Evolutionary conservation across 1,140 invertebrate genomes (phyloP), one percentile per base, ranked within the genome.

Genomic region (Formica exsecta): DNA sequence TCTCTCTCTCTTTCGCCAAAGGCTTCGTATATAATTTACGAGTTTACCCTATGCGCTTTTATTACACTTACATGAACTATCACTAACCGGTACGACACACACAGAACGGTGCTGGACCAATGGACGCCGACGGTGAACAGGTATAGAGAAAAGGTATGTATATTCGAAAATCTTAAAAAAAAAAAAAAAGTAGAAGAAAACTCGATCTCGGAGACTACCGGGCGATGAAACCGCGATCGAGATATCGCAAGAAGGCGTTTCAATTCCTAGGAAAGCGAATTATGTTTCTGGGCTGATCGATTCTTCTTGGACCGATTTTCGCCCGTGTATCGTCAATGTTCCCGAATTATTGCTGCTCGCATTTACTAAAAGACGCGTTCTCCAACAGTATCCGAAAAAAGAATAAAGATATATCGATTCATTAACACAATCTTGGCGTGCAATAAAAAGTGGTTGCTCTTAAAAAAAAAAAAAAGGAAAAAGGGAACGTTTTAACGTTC

Each of bases 11-110:
- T 86, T 88, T 90, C 89, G 61, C 75, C 68, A 81, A 79, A 87
- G 51, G 44, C 61, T 48, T 73, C 41, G 32, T 66, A 4, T 77
- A 86, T 75, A 86, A 86, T 89, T 88, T 88, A 89, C 57, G 71
- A 85, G 88, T 81, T 74, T 86, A 73, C n/a, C 9, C 85, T 85
- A 87, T 36, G 61, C 73, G 73, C 38, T 77, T 90, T 83, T 86
- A 85, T 91, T 86, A 86, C 80, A 68, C 65, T 57, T 65, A 85
- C 71, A 77, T 75, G 83, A 73, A 61, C 88, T 86, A 86, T 88
- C 80, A 86, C 87, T 92, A 90, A 91, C 87, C 88, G 87, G 88
- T 90, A 92, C 90, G 88, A 92, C 89, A 91, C 90, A 71, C 22
- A 22, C 22, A 22, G 89, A 90, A 87, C 88, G 86, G 84, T 75